Base-by-base conservation (phyloP, 2,888 invertebrate genomes). In the Pandemis heparana region DNA sequence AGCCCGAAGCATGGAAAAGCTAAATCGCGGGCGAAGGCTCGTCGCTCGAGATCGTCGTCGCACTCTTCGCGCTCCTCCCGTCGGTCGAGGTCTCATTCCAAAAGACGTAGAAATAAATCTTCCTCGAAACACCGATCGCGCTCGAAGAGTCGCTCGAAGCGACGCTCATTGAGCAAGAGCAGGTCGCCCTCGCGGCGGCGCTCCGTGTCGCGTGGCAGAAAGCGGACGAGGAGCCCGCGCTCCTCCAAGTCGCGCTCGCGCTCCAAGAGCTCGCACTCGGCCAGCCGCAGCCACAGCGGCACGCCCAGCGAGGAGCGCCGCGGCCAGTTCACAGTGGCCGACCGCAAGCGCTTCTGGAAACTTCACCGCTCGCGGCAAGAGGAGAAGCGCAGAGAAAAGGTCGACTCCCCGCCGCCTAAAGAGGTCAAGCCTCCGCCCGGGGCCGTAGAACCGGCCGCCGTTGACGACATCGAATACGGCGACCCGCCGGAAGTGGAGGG, bases 401-500 rank as follows among this genome's bases (percentile, higher is more conserved):
- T 82, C 14, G 88, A 82, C 77, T 84, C 88, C 48, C 92, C 92
- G 18, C 92, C 92, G 18, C 88, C 88, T 0, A 90, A 89, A 70
- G 92, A 92, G 81, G 70, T 89, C 5, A 91, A 89, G 76, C 91
- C 93, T 1, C 93, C 92, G 0, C 92, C 94, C 0, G 92, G 92
- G 0, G 94, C 92, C 0, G 77, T 89, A 5, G 93, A 92, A 75
- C 83, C 88, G 1, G 84, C 87, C 0, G 82, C 83, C 1, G 82
- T 87, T 4, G 91, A 91, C 67, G 93, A 92, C 75, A 86, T 94
- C 18, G 84, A 92, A 74, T 94, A 94, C 80, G 92, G 92, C 0
- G 93, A 85, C 68, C 94, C 94, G 4, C 94, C 94, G 4, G 94
- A 94, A 77, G 85, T 94, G 0, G 94, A 92, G 77, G 94, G 94